Base-by-base conservation (phyloP, 2,797 vertebrate genomes). In the Pitangus sulphuratus region DNA sequence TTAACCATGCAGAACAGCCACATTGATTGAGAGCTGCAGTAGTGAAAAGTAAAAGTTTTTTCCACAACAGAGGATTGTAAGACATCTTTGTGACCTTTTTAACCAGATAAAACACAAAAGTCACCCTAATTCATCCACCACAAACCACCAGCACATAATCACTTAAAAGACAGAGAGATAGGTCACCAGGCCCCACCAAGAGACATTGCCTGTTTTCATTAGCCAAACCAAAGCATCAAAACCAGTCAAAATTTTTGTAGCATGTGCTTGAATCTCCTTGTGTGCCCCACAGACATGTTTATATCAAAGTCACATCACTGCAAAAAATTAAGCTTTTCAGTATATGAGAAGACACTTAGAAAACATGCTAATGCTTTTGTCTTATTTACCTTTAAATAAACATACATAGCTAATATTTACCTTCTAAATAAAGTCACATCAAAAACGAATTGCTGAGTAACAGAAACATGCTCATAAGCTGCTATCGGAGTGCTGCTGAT, bases 1-100 rank as follows among this genome's bases (percentile, higher is more conserved):
- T 86, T 95, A 97, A 71, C 93, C 93, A 94, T 88, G 93, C 94
- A 95, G 94, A 97, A 97, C 96, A 97, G 77, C 64, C 83, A 90
- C 72, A 35, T 9, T 85, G 94, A 94, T 72, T 92, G 89, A 94
- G 87, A 95, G 80, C 78, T 89, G 79, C 65, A 79, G 35, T 15
- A 85, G 69, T 94, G 60, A 51, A 95, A 96, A 96, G 96, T 39
- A 87, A 45, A 94, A 76, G 30, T 84, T 91, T 65, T 54, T 79
- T 77, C 66, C 22, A 50, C 42, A 65, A 48, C 69, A 77, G 79
- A 61, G 60, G 22, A 77, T 12, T 82, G 30, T 1, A 7, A 85
- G 51, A 48, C 65, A 20, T 37, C 65, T 93, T 64, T 58, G 57
- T 35, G 40, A 60, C 58, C 48, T 90, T 53, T 91, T 88, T 44